phyloP scores from a whole-genome alignment of 2,113 vertebrate species.

The Xenus cinereus region DNA sequence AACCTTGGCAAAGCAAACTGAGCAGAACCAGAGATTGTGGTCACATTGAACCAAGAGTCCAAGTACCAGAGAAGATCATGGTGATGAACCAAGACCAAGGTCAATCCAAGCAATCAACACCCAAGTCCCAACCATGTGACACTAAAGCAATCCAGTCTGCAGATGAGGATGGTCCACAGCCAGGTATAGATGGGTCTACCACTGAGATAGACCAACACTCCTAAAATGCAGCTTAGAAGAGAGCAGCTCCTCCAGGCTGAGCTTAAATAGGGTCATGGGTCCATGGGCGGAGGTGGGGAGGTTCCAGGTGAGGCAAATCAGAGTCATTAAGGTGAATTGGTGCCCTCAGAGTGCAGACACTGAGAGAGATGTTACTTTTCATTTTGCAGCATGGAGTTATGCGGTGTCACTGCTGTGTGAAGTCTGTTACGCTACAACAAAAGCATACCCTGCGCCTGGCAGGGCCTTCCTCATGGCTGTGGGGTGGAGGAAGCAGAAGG shows the following conservation, averaged over 20 bases:
- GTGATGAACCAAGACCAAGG: accelerated
- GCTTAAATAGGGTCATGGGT: background rate
- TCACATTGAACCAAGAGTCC: accelerated
- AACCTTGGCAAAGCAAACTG: background rate
- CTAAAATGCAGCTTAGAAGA: accelerated
- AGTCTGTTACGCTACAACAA: accelerated
- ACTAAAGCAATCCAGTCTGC: accelerated
- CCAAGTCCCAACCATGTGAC: accelerated
- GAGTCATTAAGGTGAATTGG: background rate
- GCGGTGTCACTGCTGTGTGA: accelerated
- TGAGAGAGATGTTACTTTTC: background rate
- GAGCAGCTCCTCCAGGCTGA: accelerated
- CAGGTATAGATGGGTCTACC: accelerated
- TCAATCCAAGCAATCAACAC: accelerated
- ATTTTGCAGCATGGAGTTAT: background rate
- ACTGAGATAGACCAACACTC: accelerated
- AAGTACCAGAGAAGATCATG: accelerated
- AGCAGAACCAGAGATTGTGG: accelerated
- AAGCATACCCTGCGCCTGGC: background rate
- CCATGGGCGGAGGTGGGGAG: background rate
- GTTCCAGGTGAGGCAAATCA: background rate
- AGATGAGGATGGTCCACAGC: accelerated
- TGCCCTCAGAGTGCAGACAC: background rate
- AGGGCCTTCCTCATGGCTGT: too few species aligned
- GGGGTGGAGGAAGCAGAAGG: background rate